Base-by-base conservation (phyloP, 2,888 invertebrate species). In the Acanthosoma haemorrhoidale region DNA sequence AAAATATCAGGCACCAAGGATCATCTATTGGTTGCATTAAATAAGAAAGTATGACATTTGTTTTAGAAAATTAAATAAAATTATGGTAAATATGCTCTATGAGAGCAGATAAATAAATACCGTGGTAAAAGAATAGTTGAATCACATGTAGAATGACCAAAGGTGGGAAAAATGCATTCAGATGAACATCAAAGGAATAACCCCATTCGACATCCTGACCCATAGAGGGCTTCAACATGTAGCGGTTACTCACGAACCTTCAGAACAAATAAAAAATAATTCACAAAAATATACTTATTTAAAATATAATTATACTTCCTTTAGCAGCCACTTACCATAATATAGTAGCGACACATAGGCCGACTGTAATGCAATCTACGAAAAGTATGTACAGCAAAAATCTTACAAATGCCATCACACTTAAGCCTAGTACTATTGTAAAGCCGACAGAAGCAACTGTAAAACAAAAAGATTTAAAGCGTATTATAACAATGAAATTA, bases 81-180 rank as follows among this genome's bases (percentile, higher is more conserved):
- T 32, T 15, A 64, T 41, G 39, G 21, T 38, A 29, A 57, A 16
- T 21, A 4, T 21, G n/a, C 6, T 13, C 3, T 4, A 18, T 11
- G n/a, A 60, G 16, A 60, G 13, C 3, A 21, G 2, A 32, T 18
- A 31, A 70, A 51, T 75, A 81, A 83, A 84, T 79, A 88, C 93
- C 87, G 78, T 90, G 88, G 80, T 91, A 95, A 73, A 97, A 87
- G 75, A 96, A 86, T 68, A 97, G 85, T 79, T 96, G 93, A 76
- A 97, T 87, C 76, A 94, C 91, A 80, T 99, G 97, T 69, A 99
- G 84, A 76, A 98, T 86, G 74, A 96, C 90, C 15, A 98, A 84
- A 1, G 96, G 89, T n/a, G 98, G 98, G 81, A 97, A 97, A 81
- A 96, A 95, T 3, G 98, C 98, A 82, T 99, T 99, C 76, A 99